Evolutionary conservation across 2,797 vertebrate genomes (phyloP).

Genomic region (Myiotriccus ornatus): DNA sequence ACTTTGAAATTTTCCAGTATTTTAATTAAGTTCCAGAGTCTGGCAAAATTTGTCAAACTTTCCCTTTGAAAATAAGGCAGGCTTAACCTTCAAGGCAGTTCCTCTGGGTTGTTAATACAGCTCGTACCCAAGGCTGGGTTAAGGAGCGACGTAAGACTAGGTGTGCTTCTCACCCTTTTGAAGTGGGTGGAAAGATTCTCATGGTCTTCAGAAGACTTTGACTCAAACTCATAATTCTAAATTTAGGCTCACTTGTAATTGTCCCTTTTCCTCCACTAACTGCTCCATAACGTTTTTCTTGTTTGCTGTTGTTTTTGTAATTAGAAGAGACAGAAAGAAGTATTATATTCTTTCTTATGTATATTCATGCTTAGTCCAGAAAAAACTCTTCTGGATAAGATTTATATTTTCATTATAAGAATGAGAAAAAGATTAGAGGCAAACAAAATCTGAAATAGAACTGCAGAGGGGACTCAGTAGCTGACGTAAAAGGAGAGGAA

Average conservation of each 20-base stretch:
- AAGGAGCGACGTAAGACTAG: background rate
- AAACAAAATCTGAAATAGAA: constrained; percentile 1
- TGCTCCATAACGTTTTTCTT: background rate
- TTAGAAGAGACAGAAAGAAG: background rate
- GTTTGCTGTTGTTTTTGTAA: background rate
- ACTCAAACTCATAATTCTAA: background rate
- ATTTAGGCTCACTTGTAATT: background rate
- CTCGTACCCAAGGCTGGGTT: background rate
- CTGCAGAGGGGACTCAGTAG: background rate
- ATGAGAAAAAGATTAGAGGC: background rate
- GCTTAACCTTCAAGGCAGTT: background rate
- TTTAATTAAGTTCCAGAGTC: constrained; percentile 57
- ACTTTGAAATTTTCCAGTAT: constrained; percentile 58
- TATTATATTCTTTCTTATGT: background rate
- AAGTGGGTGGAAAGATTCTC: background rate
- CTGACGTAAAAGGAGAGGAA: background rate
- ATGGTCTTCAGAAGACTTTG: background rate
- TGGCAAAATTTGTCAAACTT: constrained; percentile 31
- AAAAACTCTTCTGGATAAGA: background rate
- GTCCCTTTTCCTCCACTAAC: background rate
- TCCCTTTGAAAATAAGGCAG: background rate
- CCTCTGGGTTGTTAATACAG: background rate
- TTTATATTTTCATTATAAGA: background rate
- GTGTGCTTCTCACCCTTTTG: background rate
- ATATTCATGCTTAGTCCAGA: background rate